Evolutionary conservation across 2,113 vertebrate genomes (phyloP).

Genomic region (human (Homo sapiens)): DNA sequence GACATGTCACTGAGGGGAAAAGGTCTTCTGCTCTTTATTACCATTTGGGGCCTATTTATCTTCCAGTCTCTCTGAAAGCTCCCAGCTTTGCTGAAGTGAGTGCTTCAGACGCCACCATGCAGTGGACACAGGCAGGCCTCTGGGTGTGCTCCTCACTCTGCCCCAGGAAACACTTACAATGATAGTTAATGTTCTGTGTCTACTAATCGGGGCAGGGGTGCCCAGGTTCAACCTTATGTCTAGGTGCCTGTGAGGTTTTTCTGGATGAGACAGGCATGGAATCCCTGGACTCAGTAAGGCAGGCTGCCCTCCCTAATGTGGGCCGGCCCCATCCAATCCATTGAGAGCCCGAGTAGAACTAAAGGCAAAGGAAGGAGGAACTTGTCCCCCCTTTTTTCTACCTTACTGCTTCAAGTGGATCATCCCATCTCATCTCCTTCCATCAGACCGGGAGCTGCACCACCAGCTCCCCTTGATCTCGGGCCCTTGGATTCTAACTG

Average conservation of each 20-base stretch:
- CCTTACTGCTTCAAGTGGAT: not conserved
- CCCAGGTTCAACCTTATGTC: no score
- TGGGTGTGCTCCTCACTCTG: not conserved
- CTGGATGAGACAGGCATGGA: not conserved
- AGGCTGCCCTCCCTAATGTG: not conserved
- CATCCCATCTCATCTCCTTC: not conserved
- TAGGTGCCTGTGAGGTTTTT: not conserved
- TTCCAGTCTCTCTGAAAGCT: not conserved
- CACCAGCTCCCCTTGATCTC: no score
- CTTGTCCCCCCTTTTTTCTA: not conserved
- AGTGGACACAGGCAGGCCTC: no score
- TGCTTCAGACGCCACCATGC: not conserved
- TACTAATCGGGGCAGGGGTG: not conserved
- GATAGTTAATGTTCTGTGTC: not conserved
- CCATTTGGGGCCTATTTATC: no score
- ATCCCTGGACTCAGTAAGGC: not conserved
- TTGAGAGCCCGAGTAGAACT: not conserved
- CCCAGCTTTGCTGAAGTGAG: accelerated
- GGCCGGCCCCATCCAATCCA: not conserved
- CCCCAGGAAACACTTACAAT: not conserved
- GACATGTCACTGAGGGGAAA: no score
- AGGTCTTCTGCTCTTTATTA: not conserved
- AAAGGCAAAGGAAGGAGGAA: not conserved
- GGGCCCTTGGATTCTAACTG: no score
- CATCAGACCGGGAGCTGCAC: no score